Evolutionary conservation across 2,113 vertebrate species (phyloP).

Genomic region (Circaetus cinerascens): DNA sequence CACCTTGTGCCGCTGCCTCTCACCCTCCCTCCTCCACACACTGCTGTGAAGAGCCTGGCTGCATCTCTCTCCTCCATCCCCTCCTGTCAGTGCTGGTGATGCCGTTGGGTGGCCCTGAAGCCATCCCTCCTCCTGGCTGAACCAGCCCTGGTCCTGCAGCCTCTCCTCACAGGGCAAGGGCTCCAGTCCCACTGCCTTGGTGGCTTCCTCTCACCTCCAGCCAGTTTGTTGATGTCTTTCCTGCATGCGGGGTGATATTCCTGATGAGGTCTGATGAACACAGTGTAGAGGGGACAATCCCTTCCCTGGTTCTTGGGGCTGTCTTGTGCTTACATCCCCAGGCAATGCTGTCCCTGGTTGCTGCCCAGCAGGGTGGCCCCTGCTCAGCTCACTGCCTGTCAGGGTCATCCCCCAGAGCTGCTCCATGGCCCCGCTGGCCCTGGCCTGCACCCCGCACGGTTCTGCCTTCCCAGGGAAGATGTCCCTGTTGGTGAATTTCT

Average conservation of each 20-base stretch:
- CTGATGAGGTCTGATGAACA: not conserved
- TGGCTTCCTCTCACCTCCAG: not conserved
- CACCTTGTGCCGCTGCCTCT: too few relatives aligned
- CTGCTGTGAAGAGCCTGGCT: too few relatives aligned
- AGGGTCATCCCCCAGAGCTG: not conserved
- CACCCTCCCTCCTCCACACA: too few relatives aligned
- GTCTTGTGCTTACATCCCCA: too few relatives aligned
- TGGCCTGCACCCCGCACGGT: not conserved
- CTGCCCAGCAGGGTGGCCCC: too few relatives aligned
- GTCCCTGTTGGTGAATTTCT: not conserved
- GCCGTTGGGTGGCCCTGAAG: too few relatives aligned
- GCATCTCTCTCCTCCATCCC: too few relatives aligned
- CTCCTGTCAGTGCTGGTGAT: too few relatives aligned
- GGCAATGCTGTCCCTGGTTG: fast-evolving
- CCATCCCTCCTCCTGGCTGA: too few relatives aligned
- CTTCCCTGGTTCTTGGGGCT: not conserved
- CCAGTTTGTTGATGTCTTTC: not conserved
- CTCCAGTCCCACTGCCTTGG: not conserved
- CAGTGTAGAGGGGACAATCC: not conserved
- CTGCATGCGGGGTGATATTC: not conserved
- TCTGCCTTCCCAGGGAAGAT: not conserved
- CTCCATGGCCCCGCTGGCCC: not conserved
- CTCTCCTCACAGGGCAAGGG: not conserved
- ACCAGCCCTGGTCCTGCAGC: not conserved
- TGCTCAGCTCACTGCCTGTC: not conserved